Percentiles rank a stretch among this genome's conserved stretches.
These are phyloP conservation scores for Trichonephila clavipes DNA, from an alignment of 1,140 invertebrate genomes.

Conservation along the genomic window DNA sequence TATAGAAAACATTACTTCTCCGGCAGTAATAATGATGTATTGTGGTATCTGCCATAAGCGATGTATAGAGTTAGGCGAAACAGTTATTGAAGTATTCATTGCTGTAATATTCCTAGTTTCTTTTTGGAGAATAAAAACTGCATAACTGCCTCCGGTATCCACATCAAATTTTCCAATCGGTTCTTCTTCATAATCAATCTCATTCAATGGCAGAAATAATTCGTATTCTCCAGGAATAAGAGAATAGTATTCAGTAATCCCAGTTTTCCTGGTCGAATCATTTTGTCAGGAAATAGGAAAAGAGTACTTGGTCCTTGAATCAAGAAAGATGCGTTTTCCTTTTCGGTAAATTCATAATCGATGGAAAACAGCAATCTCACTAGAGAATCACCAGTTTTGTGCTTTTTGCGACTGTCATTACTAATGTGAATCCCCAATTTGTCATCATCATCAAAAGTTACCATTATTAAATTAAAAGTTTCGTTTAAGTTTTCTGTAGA, in stretches of 20 bases:
- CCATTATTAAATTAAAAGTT: not conserved
- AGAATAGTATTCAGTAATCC: not conserved
- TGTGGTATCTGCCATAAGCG: constrained; percentile 81
- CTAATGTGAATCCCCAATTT: no score
- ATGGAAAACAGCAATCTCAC: not conserved
- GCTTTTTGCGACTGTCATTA: not conserved
- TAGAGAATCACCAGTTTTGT: not conserved
- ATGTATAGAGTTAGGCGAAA: not conserved
- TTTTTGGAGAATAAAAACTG: not conserved
- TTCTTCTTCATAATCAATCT: not conserved
- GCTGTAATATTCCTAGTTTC: no score
- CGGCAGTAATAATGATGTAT: constrained; percentile 91
- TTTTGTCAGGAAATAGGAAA: not conserved
- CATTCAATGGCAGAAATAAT: not conserved
- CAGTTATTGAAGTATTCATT: not conserved
- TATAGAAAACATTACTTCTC: constrained; percentile 92
- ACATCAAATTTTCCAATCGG: not conserved
- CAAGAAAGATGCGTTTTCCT: not conserved
- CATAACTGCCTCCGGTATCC: not conserved
- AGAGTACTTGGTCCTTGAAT: not conserved
- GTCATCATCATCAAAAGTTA: not conserved
- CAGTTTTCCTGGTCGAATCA: not conserved
- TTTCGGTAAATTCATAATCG: not conserved
- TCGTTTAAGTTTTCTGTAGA: no score
- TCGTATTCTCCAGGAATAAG: not conserved